A percentile compares a stretch with the other conserved stretches of the same genome.
Evolutionary conservation across 1,140 invertebrate species (phyloP).

Genomic region (Leptoteleia sp.): DNA sequence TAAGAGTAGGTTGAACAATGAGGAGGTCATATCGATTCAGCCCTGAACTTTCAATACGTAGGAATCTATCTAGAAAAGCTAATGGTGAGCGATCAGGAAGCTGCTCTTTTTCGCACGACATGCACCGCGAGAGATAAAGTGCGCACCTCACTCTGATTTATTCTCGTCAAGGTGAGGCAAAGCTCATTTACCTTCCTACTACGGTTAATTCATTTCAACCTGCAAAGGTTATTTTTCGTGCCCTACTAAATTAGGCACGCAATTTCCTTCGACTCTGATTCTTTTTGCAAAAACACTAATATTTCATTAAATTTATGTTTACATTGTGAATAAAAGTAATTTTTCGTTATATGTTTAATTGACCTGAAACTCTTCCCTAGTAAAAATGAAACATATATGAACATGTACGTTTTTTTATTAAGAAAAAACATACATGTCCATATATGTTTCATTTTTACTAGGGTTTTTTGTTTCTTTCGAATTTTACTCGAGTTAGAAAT

Average conservation of each 20-base stretch:
- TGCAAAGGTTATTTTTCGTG: too few relatives aligned
- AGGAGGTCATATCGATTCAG: conserved; percentile 79
- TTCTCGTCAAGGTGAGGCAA: conserved; percentile 51
- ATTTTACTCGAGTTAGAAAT: too few relatives aligned
- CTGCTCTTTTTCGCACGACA: conserved; percentile 52
- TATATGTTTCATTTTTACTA: too few relatives aligned
- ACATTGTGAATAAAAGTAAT: too few relatives aligned
- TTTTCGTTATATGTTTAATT: background rate
- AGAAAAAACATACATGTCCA: too few relatives aligned
- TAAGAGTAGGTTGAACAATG: conserved; percentile 65
- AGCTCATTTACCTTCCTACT: conserved; percentile 42
- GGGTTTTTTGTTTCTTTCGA: too few relatives aligned
- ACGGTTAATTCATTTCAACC: conserved; percentile 23
- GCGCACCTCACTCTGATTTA: conserved; percentile 54
- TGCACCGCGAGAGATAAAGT: conserved; percentile 41
- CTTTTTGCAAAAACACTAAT: too few relatives aligned
- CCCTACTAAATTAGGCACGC: too few relatives aligned
- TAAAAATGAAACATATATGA: too few relatives aligned
- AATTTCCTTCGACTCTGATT: too few relatives aligned
- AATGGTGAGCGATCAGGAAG: conserved; percentile 60
- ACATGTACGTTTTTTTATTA: too few relatives aligned
- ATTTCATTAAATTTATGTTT: background rate
- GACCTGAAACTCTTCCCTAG: too few relatives aligned
- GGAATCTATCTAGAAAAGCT: conserved; percentile 35
- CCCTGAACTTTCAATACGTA: conserved; percentile 77